Evolutionary conservation across 2,113 vertebrate species (phyloP).

Genomic region (Acanthochromis polyacanthus): DNA sequence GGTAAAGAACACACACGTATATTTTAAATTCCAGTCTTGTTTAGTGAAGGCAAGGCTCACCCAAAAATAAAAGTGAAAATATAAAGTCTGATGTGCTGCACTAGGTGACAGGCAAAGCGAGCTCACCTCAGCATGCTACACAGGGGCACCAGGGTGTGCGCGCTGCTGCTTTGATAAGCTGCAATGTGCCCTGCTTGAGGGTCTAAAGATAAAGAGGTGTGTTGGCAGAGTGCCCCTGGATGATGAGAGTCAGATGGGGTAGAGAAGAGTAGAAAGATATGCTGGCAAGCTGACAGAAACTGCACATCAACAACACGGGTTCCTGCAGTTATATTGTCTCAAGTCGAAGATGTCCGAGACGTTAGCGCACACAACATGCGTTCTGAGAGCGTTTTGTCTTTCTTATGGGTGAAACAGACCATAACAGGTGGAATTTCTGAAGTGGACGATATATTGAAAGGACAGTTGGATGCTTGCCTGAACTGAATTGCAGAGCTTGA

Average conservation of each 20-base stretch:
- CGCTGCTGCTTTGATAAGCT: conserved; percentile 56
- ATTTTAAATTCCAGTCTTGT: neutral
- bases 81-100: conserved; percentile 8
- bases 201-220: conserved; percentile 59
- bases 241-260: conserved; percentile 40
- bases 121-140: conserved; percentile 31
- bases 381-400: neutral
- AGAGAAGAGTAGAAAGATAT: conserved; percentile 36
- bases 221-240: conserved; percentile 43
- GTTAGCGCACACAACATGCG: neutral
- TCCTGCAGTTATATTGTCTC: conserved; percentile 12
- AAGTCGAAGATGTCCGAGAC: conserved; percentile 11
- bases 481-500: neutral
- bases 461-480: neutral
- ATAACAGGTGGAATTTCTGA: neutral
- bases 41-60: neutral
- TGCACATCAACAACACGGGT: conserved; percentile 4
- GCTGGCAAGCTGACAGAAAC: conserved; percentile 30
- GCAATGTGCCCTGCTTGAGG: conserved; percentile 52
- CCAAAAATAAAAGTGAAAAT: conserved; percentile 6
- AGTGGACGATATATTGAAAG: conserved; percentile 1
- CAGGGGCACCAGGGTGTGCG: conserved; percentile 15
- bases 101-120: conserved; percentile 1
- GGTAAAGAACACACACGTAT: neutral
- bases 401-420: neutral